phyloP scores from a whole-genome alignment of 2,797 vertebrate genomes.

The Nyctalus aviator region DNA sequence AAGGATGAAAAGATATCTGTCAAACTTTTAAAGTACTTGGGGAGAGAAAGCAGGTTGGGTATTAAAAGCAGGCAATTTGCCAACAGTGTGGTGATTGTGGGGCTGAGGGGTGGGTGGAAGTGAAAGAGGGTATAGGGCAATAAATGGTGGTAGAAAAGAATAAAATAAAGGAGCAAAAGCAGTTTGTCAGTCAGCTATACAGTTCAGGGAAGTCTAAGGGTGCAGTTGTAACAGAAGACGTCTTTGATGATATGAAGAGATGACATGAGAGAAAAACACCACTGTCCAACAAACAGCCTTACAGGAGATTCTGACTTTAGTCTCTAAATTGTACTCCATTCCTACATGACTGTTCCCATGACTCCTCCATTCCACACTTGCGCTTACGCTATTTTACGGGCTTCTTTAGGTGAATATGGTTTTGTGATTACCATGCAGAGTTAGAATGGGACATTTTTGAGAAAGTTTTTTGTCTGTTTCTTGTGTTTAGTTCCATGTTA shows the following conservation, averaged over 20 bases:
- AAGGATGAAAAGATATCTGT: conserved; percentile 69
- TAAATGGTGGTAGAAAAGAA: neutral
- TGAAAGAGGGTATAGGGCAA: neutral
- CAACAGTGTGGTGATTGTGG: neutral
- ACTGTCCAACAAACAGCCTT: neutral
- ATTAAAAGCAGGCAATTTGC: conserved; percentile 37
- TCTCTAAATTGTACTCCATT: neutral
- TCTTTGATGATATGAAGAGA: conserved; percentile 1
- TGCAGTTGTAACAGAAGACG: conserved; percentile 3
- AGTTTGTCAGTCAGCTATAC: conserved; percentile 13
- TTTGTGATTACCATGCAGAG: neutral
- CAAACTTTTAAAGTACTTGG: conserved; percentile 25
- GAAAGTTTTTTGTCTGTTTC: neutral
- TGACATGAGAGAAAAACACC: conserved; percentile 26
- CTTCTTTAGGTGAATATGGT: neutral
- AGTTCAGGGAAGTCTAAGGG: neutral
- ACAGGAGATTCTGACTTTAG: neutral
- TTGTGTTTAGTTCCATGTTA: neutral
- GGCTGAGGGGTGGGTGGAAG: neutral
- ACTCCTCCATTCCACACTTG: neutral
- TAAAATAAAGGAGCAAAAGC: neutral
- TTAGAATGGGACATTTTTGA: conserved; percentile 2
- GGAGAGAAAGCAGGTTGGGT: conserved; percentile 37
- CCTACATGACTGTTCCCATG: neutral
- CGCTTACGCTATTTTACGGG: neutral